phyloP scores from a whole-genome alignment of 1,140 invertebrate species.

The Platorchestia sp. region DNA sequence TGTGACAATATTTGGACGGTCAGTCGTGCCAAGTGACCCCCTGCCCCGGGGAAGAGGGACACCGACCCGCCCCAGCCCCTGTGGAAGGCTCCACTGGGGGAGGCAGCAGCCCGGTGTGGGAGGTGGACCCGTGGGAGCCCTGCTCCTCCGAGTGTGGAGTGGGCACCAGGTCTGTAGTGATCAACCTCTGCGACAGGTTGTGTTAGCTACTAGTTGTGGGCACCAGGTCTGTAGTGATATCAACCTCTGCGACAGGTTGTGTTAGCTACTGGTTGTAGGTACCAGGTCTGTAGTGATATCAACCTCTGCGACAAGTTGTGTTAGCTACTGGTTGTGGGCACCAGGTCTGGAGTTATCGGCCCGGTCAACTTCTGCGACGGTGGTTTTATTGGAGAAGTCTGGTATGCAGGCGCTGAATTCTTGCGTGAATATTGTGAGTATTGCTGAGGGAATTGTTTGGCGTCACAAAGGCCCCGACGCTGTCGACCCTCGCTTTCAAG shows the following conservation, averaged over 20 bases:
- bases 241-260: neutral
- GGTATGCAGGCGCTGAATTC: too few species aligned
- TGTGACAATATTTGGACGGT: too few species aligned
- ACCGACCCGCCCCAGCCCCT: neutral
- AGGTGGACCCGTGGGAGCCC: slow-evolving; percentile 65
- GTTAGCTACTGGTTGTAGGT: neutral
- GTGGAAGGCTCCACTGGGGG: neutral
- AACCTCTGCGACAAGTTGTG: neutral
- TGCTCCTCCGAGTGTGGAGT: slow-evolving; percentile 76
- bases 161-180: slow-evolving; percentile 69
- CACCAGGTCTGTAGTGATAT: neutral
- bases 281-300: neutral
- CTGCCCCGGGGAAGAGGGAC: neutral
- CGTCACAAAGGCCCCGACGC: too few species aligned
- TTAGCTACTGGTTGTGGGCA: neutral
- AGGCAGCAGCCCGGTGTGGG: slow-evolving; percentile 63
- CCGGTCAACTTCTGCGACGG: neutral
- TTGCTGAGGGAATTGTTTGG: too few species aligned
- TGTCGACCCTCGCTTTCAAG: too few species aligned
- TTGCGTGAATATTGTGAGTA: too few species aligned
- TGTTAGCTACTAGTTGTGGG: neutral
- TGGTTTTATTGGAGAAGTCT: too few species aligned
- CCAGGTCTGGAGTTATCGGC: neutral
- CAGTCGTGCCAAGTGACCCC: slow-evolving; percentile 23
- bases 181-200: neutral